Evolutionary conservation across 2,888 invertebrate genomes (phyloP), one percentile per base, ranked within the genome.

Genomic region (Diogma glabrata): DNA sequence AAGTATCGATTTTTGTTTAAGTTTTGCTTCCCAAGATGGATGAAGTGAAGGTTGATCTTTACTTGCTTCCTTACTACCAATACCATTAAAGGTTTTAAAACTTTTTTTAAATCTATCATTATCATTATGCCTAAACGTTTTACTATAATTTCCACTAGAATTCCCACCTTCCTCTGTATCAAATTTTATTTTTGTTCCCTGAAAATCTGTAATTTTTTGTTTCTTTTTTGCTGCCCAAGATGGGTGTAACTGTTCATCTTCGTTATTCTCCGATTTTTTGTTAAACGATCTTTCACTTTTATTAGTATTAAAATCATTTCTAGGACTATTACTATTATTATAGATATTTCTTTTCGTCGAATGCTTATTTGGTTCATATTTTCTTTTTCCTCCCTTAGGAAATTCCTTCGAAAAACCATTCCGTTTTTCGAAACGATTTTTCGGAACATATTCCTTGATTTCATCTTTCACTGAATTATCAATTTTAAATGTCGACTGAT

Each of bases 21-120:
- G 62, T 51, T 67, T 67, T n/a, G 67, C 68, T 17, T 55, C 54
- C 65, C 69, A 68, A 1, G 67, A 67, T 0, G 68, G 67, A 59
- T 67, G 67, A 7, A 64, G 47, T 16, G 30, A 20, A 8, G 36
- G 36, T 4, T 36, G 16, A 4, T n/a, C n/a, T 43, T 20, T 22
- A 22, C 23, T 23, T n/a, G 20, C 43, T 5, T 22, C 43, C 8
- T 7, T 23, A n/a, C 10, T 19, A 2, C n/a, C 7, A 4, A n/a
- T 22, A 3, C n/a, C n/a, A 22, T 43, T 43, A n/a, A 43, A 43
- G 6, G 43, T 22, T 43, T 43, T 43, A n/a, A n/a, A n/a, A 22
- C 22, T 43, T 43, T 9, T 10, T 43, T n/a, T 28, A 19, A 20
- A 10, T 5, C 12, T 23, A 23, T 50, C 49, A 2, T 45, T 22